Evolutionary conservation across 2,797 vertebrate species (phyloP).

Genomic region (Sebastolobus alascanus): DNA sequence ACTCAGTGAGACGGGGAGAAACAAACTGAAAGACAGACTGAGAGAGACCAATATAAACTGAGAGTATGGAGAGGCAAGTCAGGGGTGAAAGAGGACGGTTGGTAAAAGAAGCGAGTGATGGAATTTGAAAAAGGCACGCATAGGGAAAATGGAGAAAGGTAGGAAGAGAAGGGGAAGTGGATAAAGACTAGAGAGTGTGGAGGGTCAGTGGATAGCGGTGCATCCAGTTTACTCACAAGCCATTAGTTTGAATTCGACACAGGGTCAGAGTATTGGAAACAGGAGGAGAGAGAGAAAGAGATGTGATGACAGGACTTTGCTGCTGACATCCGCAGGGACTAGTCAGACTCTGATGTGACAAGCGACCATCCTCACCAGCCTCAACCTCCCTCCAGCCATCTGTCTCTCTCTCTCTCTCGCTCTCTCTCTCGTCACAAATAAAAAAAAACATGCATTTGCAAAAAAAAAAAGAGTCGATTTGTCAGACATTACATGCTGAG

Average conservation of each 20-base stretch:
- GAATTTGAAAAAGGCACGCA: constrained; percentile 30
- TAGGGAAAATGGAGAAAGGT: background rate
- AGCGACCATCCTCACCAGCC: constrained; percentile 54
- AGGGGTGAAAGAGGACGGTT: constrained; percentile 41
- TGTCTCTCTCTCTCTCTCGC: constrained; percentile 37
- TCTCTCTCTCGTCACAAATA: constrained; percentile 11
- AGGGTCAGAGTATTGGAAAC: constrained; percentile 48
- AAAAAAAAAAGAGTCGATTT: background rate
- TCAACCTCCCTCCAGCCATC: constrained; percentile 53
- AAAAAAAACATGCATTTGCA: constrained; percentile 27
- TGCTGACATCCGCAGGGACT: constrained; percentile 65
- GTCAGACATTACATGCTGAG: background rate
- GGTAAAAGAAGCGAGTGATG: constrained; percentile 20
- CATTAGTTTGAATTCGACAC: constrained; percentile 58
- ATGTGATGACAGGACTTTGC: constrained; percentile 50
- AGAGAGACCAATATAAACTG: constrained; percentile 43
- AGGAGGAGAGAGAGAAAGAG: constrained; percentile 28
- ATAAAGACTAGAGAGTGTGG: constrained; percentile 25
- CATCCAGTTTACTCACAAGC: constrained; percentile 40
- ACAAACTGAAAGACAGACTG: constrained; percentile 53
- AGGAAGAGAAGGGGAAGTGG: background rate
- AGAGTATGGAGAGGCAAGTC: constrained; percentile 30
- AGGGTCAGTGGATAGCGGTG: constrained; percentile 15
- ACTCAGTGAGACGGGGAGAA: constrained; percentile 58
- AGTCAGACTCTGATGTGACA: constrained; percentile 63